Base-by-base conservation (phyloP, 2,888 invertebrate genomes). In the Drosophila quinaria region DNA sequence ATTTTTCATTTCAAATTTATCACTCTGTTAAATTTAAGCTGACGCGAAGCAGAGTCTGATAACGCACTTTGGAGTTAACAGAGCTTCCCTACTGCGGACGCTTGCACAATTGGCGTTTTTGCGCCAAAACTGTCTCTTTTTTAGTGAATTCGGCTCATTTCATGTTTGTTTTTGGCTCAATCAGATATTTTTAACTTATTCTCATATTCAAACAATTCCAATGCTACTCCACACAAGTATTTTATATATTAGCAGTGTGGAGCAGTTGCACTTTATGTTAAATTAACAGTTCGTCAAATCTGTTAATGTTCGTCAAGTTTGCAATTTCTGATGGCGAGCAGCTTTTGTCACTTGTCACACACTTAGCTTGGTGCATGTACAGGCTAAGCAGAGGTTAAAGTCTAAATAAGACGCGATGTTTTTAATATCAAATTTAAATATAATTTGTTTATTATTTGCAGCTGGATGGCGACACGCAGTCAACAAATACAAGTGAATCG, bases 391-490 rank as follows among this genome's bases (percentile, higher is more conserved):
- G 4, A 0, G 67, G 63, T 70, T 50, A 35, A 11, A 64, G 64
- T 49, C 70, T n/a, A 29, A 47, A 54, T 64, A 47, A 13, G 1
- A 33, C 2, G 3, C 22, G 22, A n/a, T 46, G 29, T 0, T 17
- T 46, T 19, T 10, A 10, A 46, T 11, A 22, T n/a, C 1, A 6
- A 22, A 29, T 19, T 44, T 1, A 29, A 29, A 33, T 3, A 33
- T 8, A 17, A 17, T 13, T 22, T 10, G 2, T 39, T 52, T n/a
- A 19, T 44, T 31, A 15, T 5, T 52, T 76, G 1, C 54, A 84
- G 83, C 78, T 84, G 10, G 83, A 84, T 56, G 83, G 83, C 22
- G 81, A 81, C 11, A 82, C 61, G 9, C 77, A 74, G 42, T 31
- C 41, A 13, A 19, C 69, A 13, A 79, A 55, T 44, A 15, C 66